Evolutionary conservation across 1,140 invertebrate species (phyloP), one percentile per base, ranked within the genome.

Genomic region (Galleria mellonella): DNA sequence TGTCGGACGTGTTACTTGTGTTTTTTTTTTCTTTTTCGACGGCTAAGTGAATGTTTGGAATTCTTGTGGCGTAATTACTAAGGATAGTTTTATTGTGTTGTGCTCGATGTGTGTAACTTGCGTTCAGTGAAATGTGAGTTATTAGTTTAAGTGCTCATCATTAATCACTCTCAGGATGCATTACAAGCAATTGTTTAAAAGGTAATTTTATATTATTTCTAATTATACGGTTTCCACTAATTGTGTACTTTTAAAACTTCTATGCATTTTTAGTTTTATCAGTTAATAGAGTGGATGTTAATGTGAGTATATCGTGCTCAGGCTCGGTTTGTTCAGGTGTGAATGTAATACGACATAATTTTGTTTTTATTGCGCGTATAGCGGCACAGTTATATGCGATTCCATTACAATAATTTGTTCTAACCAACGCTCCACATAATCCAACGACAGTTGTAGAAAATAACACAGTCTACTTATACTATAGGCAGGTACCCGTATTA

Each of bases 101-200:
- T 55, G 40, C 17, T 23, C 6, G 17, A 23, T 62, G 64, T 57
- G 55, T 46, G 48, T 33, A 42, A 35, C 37, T 38, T 40, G 35
- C 50, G 42, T 47, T 39, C 32, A 31, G 66, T 58, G 55, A 51
- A 55, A 28, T 60, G 54, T 59, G 29, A 43, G 17, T 62, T 58
- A 43, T 13, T 60, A 58, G 57, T 51, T 35, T 42, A 51, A 62
- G 59, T 47, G 38, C 46, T 64, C 52, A 54, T 55, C 44, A 47
- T 46, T 47, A 36, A 50, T 37, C 40, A 28, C 59, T 51, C 13
- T 43, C 42, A 73, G 68, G 69, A 83, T 83, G 78, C 78, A 83
- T 59, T 83, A 79, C 53, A 83, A 83, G 55, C 59, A 66, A 32
- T 36, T 83, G 23, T 81, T 83, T 35, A 82, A 77, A 61, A 79